A percentile compares a stretch with the other conserved stretches of the same genome.
These are phyloP conservation scores for Lepisosteus osseus DNA, from an alignment of 2,113 vertebrate species.

Conservation along the genomic window DNA sequence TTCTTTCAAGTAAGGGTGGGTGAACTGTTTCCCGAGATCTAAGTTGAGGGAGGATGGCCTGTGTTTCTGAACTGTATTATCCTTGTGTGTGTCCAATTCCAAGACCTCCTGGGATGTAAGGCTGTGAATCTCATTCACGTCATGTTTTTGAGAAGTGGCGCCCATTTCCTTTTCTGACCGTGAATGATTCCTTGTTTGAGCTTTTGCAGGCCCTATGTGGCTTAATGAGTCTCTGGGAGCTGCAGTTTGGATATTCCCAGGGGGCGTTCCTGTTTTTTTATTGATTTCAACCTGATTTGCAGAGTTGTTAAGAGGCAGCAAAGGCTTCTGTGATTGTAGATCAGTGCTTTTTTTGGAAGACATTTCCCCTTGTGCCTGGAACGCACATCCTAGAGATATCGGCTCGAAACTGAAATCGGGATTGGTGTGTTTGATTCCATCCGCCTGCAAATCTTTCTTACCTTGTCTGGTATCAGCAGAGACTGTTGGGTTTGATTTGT, in stretches of 20 bases:
- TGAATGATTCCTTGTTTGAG: slow-evolving; percentile 37
- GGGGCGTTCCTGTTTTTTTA: slow-evolving; percentile 39
- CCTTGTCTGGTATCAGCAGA: slow-evolving; percentile 1
- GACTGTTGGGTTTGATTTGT: slow-evolving; percentile 1
- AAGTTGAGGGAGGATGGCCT: slow-evolving; percentile 68
- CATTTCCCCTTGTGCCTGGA: slow-evolving; percentile 17
- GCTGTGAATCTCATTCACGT: slow-evolving; percentile 30
- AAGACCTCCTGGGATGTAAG: slow-evolving; percentile 59
- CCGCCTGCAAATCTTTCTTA: slow-evolving; percentile 9
- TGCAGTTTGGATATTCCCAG: slow-evolving; percentile 29
- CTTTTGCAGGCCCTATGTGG: slow-evolving; percentile 31
- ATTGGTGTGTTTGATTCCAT: slow-evolving; percentile 9
- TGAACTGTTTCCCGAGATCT: slow-evolving; percentile 57
- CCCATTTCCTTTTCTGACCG: slow-evolving; percentile 48
- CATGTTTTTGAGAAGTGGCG: slow-evolving; percentile 44
- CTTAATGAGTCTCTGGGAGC: slow-evolving; percentile 20
- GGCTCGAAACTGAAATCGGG: not conserved
- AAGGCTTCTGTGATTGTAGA: not conserved
- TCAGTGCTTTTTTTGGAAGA: not conserved
- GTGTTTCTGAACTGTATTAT: slow-evolving; percentile 44
- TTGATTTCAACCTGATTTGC: not conserved
- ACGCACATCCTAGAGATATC: slow-evolving; percentile 25
- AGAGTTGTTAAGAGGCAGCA: not conserved
- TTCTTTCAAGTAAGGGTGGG: slow-evolving; percentile 29
- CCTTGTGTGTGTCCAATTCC: slow-evolving; percentile 46